Base-by-base conservation (phyloP, 2,888 invertebrate species). In the Synergus umbraculus region DNA sequence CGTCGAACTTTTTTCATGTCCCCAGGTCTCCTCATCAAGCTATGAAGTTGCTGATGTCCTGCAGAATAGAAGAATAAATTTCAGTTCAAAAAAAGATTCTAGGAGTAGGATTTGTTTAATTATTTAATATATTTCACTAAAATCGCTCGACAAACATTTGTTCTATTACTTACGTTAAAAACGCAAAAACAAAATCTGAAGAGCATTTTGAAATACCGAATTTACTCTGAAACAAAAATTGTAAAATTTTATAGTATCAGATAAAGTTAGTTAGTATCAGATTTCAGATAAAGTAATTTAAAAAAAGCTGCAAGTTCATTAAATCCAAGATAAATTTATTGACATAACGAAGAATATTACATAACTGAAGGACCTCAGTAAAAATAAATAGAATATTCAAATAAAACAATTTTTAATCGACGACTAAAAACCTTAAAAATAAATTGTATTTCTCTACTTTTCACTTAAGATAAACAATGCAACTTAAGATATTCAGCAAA, bases 1-100 rank as follows among this genome's bases (percentile, higher is more conserved):
- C 69, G 69, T 29, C 69, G 69, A 22, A 69, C 22, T 67, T 67
- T 69, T 69, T 69, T 69, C 44, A 46, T 46, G 13, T 67, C 46
- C 13, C 67, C 67, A n/a, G 67, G 67, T 22, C 67, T 67, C 29
- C 46, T 67, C 22, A 46, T 67, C 44, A 67, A 43, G 1, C 15
- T 67, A 29, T 67, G 67, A 15, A 22, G 10, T 46, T 10, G 10
- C 22, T 44, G 67, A 67, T 67, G 22, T 67, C 67, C 67, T 67
- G 67, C 44, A 46, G 44, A 46, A 46, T 44, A 46, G 22, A 67
- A 63, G 58, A 63, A 63, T 63, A 67, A 66, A 66, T 66, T 22
- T 46, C 2, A 67, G 22, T 46, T 46, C 13, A 7, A 22, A 44
- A 63, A 13, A 63, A 29, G 29, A 63, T 8, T 0, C 0, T 22